These are phyloP conservation scores for Anticlea derivata DNA, from an alignment of 2,888 invertebrate species.

Conservation along the genomic window DNA sequence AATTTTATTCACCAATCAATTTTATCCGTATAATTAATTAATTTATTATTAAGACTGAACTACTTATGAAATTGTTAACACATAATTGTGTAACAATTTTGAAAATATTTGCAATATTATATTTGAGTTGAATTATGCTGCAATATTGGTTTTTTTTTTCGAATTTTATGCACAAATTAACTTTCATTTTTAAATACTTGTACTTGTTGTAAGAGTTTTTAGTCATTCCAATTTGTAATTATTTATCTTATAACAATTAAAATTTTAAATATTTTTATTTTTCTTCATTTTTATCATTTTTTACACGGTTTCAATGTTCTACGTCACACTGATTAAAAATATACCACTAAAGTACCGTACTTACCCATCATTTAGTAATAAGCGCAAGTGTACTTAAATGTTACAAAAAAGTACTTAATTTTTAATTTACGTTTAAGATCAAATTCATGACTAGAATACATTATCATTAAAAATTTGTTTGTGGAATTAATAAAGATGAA, in stretches of 20 bases:
- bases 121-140: conserved; percentile 7
- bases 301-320: not conserved
- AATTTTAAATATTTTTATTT: too few species aligned
- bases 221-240: conserved; percentile 54
- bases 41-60: conserved; percentile 75
- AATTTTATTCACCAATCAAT: not conserved
- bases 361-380: conserved; percentile 39
- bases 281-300: too few species aligned
- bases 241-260: too few species aligned
- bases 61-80: conserved; percentile 51
- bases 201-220: conserved; percentile 53
- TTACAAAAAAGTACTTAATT: conserved; percentile 61
- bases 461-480: conserved; percentile 59
- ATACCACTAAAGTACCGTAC: conserved; percentile 17
- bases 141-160: conserved; percentile 34
- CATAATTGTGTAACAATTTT: conserved; percentile 36
- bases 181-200: conserved; percentile 27
- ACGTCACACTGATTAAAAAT: not conserved
- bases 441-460: conserved; percentile 67
- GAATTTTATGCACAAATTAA: conserved; percentile 47
- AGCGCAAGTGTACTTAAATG: conserved; percentile 56
- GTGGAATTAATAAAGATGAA: conserved; percentile 67
- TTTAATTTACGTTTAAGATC: conserved; percentile 66
- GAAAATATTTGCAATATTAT: conserved; percentile 6
- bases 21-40: conserved; percentile 43